Evolutionary conservation across 2,888 invertebrate genomes (phyloP), one percentile per base, ranked within the genome.

Genomic region (Bombylius major): DNA sequence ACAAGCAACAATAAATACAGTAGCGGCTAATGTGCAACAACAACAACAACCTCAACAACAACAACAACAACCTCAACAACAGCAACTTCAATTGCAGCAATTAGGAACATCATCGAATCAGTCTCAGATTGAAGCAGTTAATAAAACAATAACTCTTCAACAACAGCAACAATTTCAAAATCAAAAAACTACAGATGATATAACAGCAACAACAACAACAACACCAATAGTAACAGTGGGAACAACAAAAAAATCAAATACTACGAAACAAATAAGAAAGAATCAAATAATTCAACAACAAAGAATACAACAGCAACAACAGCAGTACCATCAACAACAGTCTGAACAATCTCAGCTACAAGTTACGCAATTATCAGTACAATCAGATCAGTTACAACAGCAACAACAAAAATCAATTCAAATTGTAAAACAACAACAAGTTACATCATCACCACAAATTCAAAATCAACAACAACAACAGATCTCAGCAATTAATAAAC

Each of bases 81-180:
- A 42, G 39, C 39, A 42, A 4, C 39, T 11, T 8, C 39, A 42
- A 42, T 23, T 23, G 23, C 39, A 42, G 3, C 58, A 51, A 12
- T 23, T 5, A 6, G 48, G 9, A 51, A 42, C 47, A 39, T 12
- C 49, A 45, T 73, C 62, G 67, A 63, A 56, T 61, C 59, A 51
- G 6, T 6, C 36, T 36, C 36, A 59, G 62, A 44, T 57, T 42
- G 39, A 42, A 42, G 4, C 39, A 56, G 13, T 36, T 39, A 47
- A 47, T 39, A 47, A 47, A 47, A 23, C 47, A 31, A 14, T 5
- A 11, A 46, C n/a, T 23, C 4, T 31, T 51, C 58, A 33, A 58
- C 56, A 39, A 51, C 56, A 50, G 47, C 55, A 51, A 60, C 53
- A 58, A 62, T 56, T 51, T 23, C 52, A 53, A 53, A 14, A 47